Evolutionary conservation across 2,888 invertebrate species (phyloP).

Genomic region (Morinoia aosen): DNA sequence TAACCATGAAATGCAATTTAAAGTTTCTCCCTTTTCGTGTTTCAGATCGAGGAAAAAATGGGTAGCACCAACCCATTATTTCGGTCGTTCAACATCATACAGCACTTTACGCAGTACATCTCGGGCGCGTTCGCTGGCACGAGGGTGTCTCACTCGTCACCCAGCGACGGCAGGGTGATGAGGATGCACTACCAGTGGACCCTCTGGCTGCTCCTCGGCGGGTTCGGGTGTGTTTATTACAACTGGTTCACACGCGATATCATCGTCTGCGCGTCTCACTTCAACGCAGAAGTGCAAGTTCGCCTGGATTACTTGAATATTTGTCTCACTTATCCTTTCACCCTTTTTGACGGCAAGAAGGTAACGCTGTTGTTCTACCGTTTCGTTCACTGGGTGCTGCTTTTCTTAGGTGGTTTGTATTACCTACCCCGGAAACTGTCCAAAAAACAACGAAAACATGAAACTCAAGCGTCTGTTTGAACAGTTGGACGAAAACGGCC

Average conservation of each 20-base stretch:
- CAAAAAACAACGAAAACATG: slow-evolving; percentile 62
- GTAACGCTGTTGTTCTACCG: slow-evolving; percentile 63
- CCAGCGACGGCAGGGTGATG: slow-evolving; percentile 64
- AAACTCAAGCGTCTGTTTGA: slow-evolving; percentile 65
- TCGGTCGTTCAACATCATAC: too few relatives aligned
- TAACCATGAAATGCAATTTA: too few relatives aligned
- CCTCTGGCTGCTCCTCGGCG: slow-evolving; percentile 61
- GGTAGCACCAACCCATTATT: too few relatives aligned
- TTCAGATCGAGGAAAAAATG: neutral
- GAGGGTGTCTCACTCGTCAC: slow-evolving; percentile 47
- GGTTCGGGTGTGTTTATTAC: slow-evolving; percentile 66
- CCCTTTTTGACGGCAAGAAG: too few relatives aligned
- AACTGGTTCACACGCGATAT: too few relatives aligned
- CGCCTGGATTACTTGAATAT: slow-evolving; percentile 65
- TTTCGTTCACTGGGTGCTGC: slow-evolving; percentile 65
- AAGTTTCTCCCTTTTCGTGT: too few relatives aligned
- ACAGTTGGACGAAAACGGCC: slow-evolving; percentile 58
- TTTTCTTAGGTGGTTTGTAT: slow-evolving; percentile 62
- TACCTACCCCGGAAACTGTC: slow-evolving; percentile 66
- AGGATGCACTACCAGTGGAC: slow-evolving; percentile 67
- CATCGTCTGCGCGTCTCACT: slow-evolving; percentile 66
- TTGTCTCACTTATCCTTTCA: slow-evolving; percentile 64
- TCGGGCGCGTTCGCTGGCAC: neutral
- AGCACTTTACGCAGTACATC: neutral
- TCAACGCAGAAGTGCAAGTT: slow-evolving; percentile 66